A percentile compares a stretch with the other conserved stretches of the same genome.
Conservation (phyloP, 2,113 vertebrate species). For the Platanista minor region DNA sequence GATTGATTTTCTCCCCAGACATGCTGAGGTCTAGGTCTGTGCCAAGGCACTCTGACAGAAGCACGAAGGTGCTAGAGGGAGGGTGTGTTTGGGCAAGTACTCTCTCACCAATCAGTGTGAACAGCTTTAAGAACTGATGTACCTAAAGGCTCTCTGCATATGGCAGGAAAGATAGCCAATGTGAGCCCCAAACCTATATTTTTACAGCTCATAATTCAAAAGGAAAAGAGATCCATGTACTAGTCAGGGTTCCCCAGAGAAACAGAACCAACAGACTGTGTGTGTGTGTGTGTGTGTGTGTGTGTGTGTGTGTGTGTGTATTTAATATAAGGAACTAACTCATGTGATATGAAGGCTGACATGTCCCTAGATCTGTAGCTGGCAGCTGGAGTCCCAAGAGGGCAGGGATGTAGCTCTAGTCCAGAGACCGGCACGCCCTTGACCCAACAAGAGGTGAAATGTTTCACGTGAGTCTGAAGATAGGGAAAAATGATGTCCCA, state of each 20-base stretch:
- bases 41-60: neutral
- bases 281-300: neutral
- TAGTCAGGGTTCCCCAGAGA: neutral
- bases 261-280: neutral
- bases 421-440: neutral
- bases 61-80: neutral
- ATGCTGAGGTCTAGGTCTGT: neutral
- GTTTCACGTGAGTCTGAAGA: neutral
- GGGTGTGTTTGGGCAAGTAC: too few relatives aligned
- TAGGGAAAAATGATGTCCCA: neutral
- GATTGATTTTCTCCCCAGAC: neutral
- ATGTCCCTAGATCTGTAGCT: too few relatives aligned
- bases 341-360: too few relatives aligned
- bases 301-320: neutral
- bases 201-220: neutral
- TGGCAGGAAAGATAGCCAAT: neutral
- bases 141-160: neutral
- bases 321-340: neutral
- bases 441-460: neutral
- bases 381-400: too few relatives aligned
- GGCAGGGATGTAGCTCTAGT: neutral
- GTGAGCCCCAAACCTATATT: neutral
- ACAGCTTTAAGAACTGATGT: neutral
- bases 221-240: neutral
- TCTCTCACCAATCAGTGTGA: neutral